Evolutionary conservation across 2,797 vertebrate genomes (phyloP).

Genomic region (Chaunax sp.): DNA sequence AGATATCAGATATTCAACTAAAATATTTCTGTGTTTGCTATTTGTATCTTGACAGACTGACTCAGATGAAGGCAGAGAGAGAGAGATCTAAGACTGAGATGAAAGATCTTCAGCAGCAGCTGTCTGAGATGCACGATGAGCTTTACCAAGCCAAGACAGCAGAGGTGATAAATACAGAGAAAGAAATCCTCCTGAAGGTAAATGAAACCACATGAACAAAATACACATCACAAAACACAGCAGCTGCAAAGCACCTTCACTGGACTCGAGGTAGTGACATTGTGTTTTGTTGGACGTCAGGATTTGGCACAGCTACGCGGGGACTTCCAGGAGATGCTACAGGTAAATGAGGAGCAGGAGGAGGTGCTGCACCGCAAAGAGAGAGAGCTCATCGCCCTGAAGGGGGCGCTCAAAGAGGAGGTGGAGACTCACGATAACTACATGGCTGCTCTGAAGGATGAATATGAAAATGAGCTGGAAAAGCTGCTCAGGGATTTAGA

Average conservation of each 20-base stretch:
- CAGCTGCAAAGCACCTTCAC: constrained; percentile 17
- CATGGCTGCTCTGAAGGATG: constrained; percentile 89
- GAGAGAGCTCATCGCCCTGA: constrained; percentile 90
- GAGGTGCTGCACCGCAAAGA: constrained; percentile 88
- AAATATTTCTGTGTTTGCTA: neutral
- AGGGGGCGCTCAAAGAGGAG: constrained; percentile 93
- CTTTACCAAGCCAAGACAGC: constrained; percentile 88
- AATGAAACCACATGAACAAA: constrained; percentile 36
- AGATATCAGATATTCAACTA: neutral
- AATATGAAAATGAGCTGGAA: constrained; percentile 87
- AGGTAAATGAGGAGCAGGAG: constrained; percentile 92
- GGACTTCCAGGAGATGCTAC: constrained; percentile 88
- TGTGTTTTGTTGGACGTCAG: constrained; percentile 56
- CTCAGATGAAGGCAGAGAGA: constrained; percentile 90
- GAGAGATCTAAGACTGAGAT: constrained; percentile 91
- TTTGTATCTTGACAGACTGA: constrained; percentile 80
- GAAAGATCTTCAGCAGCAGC: constrained; percentile 94
- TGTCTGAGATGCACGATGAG: constrained; percentile 98
- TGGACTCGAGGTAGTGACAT: neutral
- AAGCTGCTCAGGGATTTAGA: constrained; percentile 84
- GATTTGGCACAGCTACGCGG: constrained; percentile 89
- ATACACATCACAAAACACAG: constrained; percentile 14
- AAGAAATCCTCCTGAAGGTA: constrained; percentile 90
- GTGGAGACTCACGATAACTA: constrained; percentile 92
- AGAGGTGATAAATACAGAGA: constrained; percentile 83